Evolutionary conservation across 2,797 vertebrate genomes (phyloP).

Genomic region (Gymnothorax reevesii): DNA sequence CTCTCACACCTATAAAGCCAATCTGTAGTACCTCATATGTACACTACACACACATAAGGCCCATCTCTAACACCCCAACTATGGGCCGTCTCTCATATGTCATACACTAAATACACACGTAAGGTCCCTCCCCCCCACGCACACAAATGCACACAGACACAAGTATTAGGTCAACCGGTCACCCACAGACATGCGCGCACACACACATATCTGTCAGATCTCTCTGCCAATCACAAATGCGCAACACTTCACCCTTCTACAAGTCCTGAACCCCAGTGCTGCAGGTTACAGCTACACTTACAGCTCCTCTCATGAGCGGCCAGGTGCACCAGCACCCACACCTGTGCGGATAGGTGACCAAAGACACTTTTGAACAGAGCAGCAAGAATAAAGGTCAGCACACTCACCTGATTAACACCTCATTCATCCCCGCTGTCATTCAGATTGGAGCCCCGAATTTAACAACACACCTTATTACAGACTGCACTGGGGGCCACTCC

Average conservation of each 20-base stretch:
- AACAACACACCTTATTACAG: not conserved
- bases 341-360: not conserved
- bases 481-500: not conserved
- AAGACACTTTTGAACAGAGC: not conserved
- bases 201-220: not conserved
- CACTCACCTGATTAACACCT: not conserved
- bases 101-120: no score
- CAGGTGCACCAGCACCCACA: not conserved
- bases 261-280: not conserved
- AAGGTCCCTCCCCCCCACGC: no score
- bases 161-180: no score
- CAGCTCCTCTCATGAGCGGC: not conserved
- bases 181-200: not conserved
- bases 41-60: no score
- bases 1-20: no score
- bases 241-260: not conserved
- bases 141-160: no score
- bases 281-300: constrained; percentile 8
- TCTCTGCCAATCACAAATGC: not conserved
- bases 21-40: no score
- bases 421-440: not conserved
- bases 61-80: no score
- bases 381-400: not conserved
- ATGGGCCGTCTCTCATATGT: no score
- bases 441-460: not conserved